Evolutionary conservation across 2,888 invertebrate genomes (phyloP).

Genomic region (Aspidapion aeneum): DNA sequence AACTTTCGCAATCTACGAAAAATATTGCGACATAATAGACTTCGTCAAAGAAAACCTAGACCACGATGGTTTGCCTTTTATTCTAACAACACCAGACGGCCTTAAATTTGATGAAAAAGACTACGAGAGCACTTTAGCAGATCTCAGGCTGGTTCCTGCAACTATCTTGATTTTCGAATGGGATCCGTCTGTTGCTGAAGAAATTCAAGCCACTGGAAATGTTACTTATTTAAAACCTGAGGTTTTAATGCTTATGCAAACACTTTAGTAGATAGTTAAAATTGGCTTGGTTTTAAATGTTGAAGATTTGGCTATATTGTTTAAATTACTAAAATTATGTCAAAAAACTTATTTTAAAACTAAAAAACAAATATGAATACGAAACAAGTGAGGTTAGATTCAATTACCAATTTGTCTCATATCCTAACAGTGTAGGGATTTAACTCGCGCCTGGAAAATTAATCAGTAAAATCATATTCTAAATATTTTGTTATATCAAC

Average conservation of each 20-base stretch:
- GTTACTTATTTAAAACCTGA: conserved; percentile 74
- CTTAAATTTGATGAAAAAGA: conserved; percentile 64
- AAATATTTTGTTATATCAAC: no score
- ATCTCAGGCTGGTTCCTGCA: conserved; percentile 79
- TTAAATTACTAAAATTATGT: no score
- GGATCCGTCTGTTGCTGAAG: conserved; percentile 54
- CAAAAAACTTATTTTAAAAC: no score
- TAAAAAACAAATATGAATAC: no score
- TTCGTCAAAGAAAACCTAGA: conserved; percentile 78
- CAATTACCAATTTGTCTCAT: no score
- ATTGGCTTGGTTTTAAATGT: no score
- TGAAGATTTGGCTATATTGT: no score
- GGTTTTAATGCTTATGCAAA: conserved; percentile 65
- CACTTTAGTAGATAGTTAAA: conserved; percentile 49
- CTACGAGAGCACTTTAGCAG: conserved; percentile 68
- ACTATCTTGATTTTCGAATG: conserved; percentile 74
- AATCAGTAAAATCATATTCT: no score
- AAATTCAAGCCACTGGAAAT: conserved; percentile 53
- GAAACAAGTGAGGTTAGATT: no score
- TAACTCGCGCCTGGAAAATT: no score
- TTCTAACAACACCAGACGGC: conserved; percentile 65
- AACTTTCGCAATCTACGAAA: conserved; percentile 84
- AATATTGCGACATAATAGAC: conserved; percentile 66
- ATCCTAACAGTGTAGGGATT: no score
- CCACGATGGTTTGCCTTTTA: conserved; percentile 65